A percentile compares a stretch with the other conserved stretches of the same genome.
phyloP scores from a whole-genome alignment of 2,113 vertebrate species.

The Platichthys flesus region DNA sequence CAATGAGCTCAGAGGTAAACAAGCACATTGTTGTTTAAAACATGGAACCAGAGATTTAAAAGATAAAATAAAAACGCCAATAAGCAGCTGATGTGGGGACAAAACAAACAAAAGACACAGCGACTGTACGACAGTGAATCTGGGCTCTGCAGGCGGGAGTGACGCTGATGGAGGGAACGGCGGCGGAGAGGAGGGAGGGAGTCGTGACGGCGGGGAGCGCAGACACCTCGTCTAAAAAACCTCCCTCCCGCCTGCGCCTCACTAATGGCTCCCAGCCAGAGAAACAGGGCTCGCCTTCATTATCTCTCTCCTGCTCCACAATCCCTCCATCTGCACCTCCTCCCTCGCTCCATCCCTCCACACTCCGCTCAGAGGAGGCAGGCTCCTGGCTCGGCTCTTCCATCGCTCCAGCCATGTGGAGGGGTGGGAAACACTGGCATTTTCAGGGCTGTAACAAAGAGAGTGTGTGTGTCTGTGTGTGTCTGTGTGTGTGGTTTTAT shows the following conservation, averaged over 20 bases:
- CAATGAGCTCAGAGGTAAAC: background rate
- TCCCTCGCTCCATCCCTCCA: conserved; percentile 7
- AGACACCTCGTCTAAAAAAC: conserved; percentile 61
- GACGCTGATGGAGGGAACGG: conserved; percentile 38
- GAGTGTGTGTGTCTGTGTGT: background rate
- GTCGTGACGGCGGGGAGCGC: conserved; percentile 53
- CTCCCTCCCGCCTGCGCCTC: conserved; percentile 54
- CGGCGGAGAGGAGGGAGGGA: conserved; percentile 38
- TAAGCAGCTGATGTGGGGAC: conserved; percentile 3
- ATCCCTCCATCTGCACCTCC: conserved; percentile 61
- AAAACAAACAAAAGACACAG: background rate
- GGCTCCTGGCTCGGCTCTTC: conserved; percentile 20
- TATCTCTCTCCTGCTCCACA: conserved; percentile 55
- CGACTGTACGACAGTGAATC: background rate
- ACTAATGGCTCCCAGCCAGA: conserved; percentile 66
- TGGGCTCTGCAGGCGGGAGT: background rate
- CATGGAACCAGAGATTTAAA: too few species aligned
- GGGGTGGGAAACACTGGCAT: conserved; percentile 49
- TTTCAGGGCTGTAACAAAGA: conserved; percentile 44
- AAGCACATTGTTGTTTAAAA: too few species aligned
- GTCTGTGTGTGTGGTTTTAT: conserved; percentile 26
- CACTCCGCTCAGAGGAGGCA: conserved; percentile 23
- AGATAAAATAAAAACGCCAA: background rate
- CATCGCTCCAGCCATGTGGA: conserved; percentile 54
- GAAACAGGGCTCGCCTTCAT: conserved; percentile 71